Conservation (phyloP, 2,888 invertebrate species). For the Pachycephus smyrnensis region DNA sequence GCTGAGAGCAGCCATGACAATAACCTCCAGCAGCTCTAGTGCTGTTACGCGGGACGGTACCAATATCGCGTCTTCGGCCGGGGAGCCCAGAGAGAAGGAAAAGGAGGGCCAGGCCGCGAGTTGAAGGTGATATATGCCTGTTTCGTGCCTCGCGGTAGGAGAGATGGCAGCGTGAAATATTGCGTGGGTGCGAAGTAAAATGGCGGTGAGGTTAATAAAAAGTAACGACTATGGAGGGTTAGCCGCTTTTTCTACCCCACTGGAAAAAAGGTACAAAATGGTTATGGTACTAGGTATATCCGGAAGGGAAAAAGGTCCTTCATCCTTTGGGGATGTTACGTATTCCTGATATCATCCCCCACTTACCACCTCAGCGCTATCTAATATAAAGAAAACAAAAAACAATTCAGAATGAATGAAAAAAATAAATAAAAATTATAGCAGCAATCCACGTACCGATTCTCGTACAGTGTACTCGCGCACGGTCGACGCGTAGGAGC, state of each 20-base stretch:
- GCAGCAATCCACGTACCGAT: background rate
- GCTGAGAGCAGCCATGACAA: background rate
- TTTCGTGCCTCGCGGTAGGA: constrained; percentile 48
- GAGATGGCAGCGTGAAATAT: constrained; percentile 50
- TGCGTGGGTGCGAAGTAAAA: constrained; percentile 63
- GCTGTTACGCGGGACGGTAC: constrained; percentile 34
- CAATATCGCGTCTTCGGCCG: constrained; percentile 51
- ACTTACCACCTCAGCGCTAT: background rate
- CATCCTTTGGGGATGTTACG: background rate
- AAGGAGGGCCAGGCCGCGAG: constrained; percentile 46
- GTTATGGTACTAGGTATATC: background rate
- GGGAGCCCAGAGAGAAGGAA: constrained; percentile 20
- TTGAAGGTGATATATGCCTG: constrained; percentile 59
- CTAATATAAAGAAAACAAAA: background rate
- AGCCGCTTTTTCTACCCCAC: background rate
- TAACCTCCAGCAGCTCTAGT: background rate
- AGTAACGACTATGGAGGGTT: constrained; percentile 16
- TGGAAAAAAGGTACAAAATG: background rate
- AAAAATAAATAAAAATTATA: background rate
- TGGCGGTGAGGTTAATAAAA: constrained; percentile 53
- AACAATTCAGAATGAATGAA: background rate
- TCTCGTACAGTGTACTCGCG: constrained; percentile 34
- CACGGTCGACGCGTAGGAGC: constrained; percentile 43
- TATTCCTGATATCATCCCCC: background rate
- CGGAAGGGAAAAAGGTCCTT: background rate